Percentiles rank a stretch among this genome's conserved stretches.
These are phyloP conservation scores for Enteromius anoplus DNA, from an alignment of 2,797 vertebrate species.

Conservation along the genomic window DNA sequence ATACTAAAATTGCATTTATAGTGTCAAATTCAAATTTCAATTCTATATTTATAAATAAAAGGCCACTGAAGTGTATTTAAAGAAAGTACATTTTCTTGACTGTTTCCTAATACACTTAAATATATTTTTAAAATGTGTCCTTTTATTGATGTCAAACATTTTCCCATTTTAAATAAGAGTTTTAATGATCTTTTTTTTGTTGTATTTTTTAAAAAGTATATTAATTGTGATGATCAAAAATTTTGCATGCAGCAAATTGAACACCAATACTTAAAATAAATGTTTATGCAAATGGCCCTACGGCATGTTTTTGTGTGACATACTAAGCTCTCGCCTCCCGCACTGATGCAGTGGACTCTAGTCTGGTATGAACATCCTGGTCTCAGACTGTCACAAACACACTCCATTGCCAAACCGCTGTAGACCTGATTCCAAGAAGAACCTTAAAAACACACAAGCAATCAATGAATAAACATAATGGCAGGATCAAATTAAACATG, in stretches of 20 bases:
- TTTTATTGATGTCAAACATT: no score
- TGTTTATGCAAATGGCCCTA: background rate
- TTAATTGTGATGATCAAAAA: background rate
- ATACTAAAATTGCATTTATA: background rate
- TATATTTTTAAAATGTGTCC: no score
- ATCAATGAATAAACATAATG: constrained; percentile 19
- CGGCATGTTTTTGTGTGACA: constrained; percentile 45
- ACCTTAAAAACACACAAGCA: constrained; percentile 74
- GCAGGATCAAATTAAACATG: background rate
- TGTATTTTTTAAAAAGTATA: background rate
- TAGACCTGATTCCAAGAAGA: constrained; percentile 89
- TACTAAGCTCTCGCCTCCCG: constrained; percentile 95
- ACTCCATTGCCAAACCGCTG: constrained; percentile 84
- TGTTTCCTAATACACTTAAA: no score
- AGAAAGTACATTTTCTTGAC: background rate
- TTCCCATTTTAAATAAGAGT: no score
- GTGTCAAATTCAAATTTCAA: background rate
- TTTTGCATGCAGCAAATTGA: background rate
- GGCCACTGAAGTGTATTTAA: background rate
- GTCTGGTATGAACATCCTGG: constrained; percentile 89
- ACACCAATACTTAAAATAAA: background rate
- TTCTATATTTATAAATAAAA: background rate
- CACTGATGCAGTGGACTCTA: constrained; percentile 88
- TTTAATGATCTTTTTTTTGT: no score
- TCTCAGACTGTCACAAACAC: constrained; percentile 88